Percentiles rank a stretch among this genome's conserved stretches.
Evolutionary conservation across 2,888 invertebrate genomes (phyloP).

Genomic region (Merodon equestris): DNA sequence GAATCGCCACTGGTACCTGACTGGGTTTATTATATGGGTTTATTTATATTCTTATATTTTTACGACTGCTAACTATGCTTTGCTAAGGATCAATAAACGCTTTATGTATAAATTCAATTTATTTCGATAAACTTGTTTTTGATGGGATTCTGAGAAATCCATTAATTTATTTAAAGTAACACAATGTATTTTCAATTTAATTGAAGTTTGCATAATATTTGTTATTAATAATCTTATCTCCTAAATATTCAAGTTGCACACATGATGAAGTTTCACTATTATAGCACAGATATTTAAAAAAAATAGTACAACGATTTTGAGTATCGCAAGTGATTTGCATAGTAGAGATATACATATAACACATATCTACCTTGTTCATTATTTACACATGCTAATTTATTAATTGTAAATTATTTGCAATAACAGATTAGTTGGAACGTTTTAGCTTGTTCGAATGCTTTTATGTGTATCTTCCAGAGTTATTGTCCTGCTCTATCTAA

Average conservation of each 20-base stretch:
- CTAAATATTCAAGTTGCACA: constrained; percentile 25
- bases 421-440: constrained; percentile 9
- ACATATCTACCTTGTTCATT: constrained; percentile 4
- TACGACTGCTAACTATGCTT: not conserved
- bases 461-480: constrained; percentile 42
- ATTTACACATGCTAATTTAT: constrained; percentile 37
- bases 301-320: constrained; percentile 21
- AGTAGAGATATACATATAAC: not conserved
- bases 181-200: constrained; percentile 64
- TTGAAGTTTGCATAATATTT: constrained; percentile 45
- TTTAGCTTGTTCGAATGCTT: constrained; percentile 16
- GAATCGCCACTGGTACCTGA: too few relatives aligned
- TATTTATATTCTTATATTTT: not conserved
- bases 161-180: constrained; percentile 37
- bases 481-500: constrained; percentile 58
- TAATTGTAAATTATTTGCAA: constrained; percentile 2
- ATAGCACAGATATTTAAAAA: constrained; percentile 44
- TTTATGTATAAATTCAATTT: constrained; percentile 19
- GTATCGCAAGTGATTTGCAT: constrained; percentile 28
- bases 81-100: too few relatives aligned
- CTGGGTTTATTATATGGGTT: too few relatives aligned
- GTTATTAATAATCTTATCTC: not conserved
- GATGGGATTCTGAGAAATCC: constrained; percentile 32
- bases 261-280: constrained; percentile 35
- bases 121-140: constrained; percentile 3